Evolutionary conservation across 2,888 invertebrate species (phyloP).

Genomic region (Diloba caeruleocephala): DNA sequence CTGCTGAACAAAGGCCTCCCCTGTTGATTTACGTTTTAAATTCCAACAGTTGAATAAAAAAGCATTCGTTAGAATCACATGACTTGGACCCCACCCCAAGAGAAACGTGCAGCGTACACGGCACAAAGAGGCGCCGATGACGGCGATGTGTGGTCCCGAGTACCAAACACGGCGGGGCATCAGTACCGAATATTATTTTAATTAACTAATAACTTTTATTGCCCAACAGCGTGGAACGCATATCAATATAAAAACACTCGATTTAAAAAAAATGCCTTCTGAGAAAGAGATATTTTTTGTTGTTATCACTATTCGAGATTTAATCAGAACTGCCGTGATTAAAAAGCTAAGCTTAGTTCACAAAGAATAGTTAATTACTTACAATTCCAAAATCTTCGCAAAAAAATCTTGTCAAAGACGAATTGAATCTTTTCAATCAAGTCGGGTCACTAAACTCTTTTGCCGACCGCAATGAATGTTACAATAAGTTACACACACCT

Average conservation of each 20-base stretch:
- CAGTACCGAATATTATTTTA: slow-evolving; percentile 64
- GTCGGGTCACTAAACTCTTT: slow-evolving; percentile 1
- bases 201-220: slow-evolving; percentile 64
- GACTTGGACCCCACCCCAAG: slow-evolving; percentile 41
- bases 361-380: slow-evolving; percentile 5
- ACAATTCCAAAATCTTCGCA: slow-evolving; percentile 15
- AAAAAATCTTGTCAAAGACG: slow-evolving; percentile 1
- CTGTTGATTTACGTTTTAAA: too few relatives aligned
- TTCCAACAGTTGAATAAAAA: too few relatives aligned
- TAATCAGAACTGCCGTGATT: slow-evolving; percentile 30
- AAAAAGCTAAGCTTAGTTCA: slow-evolving; percentile 6
- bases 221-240: slow-evolving; percentile 39
- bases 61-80: slow-evolving; percentile 32
- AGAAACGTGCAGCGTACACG: slow-evolving; percentile 56
- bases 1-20: too few relatives aligned
- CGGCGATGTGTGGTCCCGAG: slow-evolving; percentile 68
- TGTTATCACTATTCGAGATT: slow-evolving; percentile 7
- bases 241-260: slow-evolving; percentile 45
- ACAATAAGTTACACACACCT: slow-evolving; percentile 25
- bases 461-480: slow-evolving; percentile 1
- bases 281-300: slow-evolving; percentile 10
- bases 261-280: slow-evolving; percentile 31
- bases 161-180: slow-evolving; percentile 64
- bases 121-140: slow-evolving; percentile 57
- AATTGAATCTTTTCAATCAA: slow-evolving; percentile 10